Conservation (phyloP, 1,140 invertebrate species). For the Polypedilum pembai region DNA sequence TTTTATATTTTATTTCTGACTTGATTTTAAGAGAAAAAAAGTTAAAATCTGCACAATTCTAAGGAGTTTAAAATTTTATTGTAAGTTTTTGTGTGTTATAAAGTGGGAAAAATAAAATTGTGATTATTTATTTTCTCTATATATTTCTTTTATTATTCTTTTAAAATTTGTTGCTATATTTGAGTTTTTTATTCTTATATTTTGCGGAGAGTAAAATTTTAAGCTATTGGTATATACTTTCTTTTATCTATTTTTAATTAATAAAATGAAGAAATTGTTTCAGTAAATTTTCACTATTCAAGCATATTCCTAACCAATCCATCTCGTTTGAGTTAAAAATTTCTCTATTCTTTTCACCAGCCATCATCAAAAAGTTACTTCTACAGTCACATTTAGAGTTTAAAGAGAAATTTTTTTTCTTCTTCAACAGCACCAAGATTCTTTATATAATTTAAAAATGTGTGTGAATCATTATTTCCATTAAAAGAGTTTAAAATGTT, state of each 20-base stretch:
- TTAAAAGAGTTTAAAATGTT: not conserved
- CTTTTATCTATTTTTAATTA: not conserved
- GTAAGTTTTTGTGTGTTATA: not conserved
- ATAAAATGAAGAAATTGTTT: not conserved
- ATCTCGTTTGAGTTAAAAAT: not conserved
- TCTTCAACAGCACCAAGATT: constrained; percentile 11
- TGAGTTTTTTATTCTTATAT: not conserved
- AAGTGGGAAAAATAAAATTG: not conserved
- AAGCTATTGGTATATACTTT: not conserved
- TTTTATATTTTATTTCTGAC: no score
- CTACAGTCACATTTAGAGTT: no score
- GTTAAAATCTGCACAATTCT: no score
- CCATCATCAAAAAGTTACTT: not conserved
- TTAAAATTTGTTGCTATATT: not conserved
- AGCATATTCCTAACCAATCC: not conserved
- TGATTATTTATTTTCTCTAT: not conserved
- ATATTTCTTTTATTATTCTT: not conserved
- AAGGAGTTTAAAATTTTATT: not conserved
- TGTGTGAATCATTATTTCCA: no score
- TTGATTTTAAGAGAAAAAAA: no score
- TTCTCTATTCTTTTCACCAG: not conserved
- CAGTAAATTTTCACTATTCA: constrained; percentile 6
- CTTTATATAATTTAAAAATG: not conserved
- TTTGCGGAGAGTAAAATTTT: not conserved
- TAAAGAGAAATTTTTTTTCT: not conserved